Evolutionary conservation across 92 coral and sea anemone genomes (phyloP).

Genomic region (Hydrozoanthus gracilis): DNA sequence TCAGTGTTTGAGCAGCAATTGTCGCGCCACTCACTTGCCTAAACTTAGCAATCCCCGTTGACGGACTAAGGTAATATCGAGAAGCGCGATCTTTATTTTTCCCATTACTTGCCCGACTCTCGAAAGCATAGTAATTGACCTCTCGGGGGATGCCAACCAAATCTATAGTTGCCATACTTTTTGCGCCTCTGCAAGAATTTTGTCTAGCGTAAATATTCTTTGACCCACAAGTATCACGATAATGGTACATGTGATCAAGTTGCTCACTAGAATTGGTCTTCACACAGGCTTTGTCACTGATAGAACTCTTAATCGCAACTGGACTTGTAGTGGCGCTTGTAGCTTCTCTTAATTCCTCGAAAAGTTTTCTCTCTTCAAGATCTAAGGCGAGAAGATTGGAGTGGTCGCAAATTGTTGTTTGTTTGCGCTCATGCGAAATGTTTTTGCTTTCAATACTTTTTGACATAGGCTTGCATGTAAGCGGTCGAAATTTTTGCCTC

Average conservation of each 20-base stretch:
- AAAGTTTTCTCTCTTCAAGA: neutral
- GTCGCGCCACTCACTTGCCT: conserved; percentile 42
- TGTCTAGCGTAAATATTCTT: neutral
- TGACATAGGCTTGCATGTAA: neutral
- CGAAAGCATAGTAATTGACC: too few species aligned
- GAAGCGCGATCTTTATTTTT: neutral
- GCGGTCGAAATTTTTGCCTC: neutral
- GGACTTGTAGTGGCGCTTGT: conserved; percentile 9
- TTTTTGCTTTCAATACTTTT: neutral
- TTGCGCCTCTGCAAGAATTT: neutral
- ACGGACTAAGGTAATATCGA: conserved; percentile 47
- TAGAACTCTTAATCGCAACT: neutral
- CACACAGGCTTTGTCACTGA: neutral
- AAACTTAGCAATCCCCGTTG: conserved; percentile 50
- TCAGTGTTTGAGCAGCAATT: conserved; percentile 30
- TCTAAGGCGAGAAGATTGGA: neutral
- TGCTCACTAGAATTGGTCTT: neutral
- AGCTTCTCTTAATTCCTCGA: neutral
- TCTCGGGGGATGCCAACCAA: conserved; percentile 3
- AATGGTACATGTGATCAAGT: neutral
- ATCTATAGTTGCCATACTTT: neutral
- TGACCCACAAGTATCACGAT: neutral
- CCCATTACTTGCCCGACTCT: neutral
- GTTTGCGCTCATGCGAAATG: neutral
- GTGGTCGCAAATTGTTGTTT: neutral